Conservation (phyloP, 2,113 vertebrate genomes). For the Regulus satrapa region DNA sequence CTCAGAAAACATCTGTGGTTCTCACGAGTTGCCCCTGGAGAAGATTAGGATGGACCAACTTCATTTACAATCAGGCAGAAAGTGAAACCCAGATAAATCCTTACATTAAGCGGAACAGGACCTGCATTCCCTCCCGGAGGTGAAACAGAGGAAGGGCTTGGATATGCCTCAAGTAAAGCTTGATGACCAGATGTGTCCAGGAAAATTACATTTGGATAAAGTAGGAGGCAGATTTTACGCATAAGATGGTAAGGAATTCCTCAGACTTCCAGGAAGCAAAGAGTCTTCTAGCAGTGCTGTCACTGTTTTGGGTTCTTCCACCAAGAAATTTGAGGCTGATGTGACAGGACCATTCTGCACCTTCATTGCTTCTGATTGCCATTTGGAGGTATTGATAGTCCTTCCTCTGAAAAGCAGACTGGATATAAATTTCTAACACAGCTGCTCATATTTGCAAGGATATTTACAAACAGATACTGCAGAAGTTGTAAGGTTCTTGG, state of each 20-base stretch:
- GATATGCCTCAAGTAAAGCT: not conserved
- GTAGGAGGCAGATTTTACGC: not conserved
- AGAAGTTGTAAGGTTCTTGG: not conserved
- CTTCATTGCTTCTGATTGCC: not conserved
- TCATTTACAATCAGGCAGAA: not conserved
- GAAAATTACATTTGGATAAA: not conserved
- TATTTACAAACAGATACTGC: not conserved
- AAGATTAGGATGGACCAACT: slow-evolving; percentile 18
- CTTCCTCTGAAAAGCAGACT: not conserved
- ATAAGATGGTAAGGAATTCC: not conserved
- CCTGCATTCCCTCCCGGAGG: not conserved
- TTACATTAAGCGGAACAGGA: not conserved
- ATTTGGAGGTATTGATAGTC: not conserved
- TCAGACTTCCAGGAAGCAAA: not conserved
- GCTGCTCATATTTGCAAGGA: not conserved
- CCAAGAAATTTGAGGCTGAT: not conserved
- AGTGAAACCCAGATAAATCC: slow-evolving; percentile 9
- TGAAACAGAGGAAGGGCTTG: not conserved
- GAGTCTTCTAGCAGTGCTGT: not conserved
- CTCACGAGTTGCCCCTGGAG: not conserved
- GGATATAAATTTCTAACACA: not conserved
- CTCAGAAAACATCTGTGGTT: not conserved
- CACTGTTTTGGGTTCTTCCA: not conserved
- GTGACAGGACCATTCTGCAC: not conserved
- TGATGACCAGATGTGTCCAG: not conserved